phyloP scores from a whole-genome alignment of 2,113 vertebrate genomes.

The Mus spicilegus region DNA sequence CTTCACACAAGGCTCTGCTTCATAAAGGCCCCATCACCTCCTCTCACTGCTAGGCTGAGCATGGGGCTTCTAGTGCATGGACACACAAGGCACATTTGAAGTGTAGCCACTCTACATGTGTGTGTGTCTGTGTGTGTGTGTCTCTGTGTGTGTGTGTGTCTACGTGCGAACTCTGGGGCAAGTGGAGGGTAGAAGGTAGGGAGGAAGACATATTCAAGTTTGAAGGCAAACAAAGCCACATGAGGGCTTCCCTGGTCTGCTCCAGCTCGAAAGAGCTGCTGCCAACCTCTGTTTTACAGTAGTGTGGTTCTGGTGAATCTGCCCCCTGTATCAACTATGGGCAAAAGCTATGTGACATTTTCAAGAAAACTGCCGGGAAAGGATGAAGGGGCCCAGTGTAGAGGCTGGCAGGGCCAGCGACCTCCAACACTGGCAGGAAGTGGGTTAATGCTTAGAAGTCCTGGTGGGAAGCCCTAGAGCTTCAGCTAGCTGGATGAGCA shows the following conservation, averaged over 20 bases:
- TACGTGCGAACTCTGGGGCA: not conserved
- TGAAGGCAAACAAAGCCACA: not conserved
- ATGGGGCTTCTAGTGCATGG: too few species aligned
- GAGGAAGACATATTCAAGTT: too few species aligned
- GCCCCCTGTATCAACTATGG: not conserved
- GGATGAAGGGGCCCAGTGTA: accelerated
- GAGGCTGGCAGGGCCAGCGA: not conserved
- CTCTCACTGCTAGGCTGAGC: not conserved
- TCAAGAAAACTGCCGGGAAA: too few species aligned
- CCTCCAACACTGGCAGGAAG: accelerated
- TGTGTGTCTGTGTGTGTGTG: not conserved
- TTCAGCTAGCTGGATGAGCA: accelerated
- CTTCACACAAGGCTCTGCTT: not conserved
- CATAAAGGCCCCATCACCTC: not conserved
- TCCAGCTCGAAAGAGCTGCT: too few species aligned
- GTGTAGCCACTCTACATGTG: not conserved
- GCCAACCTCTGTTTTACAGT: not conserved
- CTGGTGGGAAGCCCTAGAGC: not conserved
- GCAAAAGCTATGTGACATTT: not conserved
- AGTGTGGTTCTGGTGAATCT: not conserved
- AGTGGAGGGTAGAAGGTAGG: not conserved
- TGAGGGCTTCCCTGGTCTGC: not conserved
- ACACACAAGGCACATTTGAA: not conserved
- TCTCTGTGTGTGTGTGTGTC: not conserved
- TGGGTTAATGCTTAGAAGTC: not conserved